phyloP scores from a whole-genome alignment of 2,797 vertebrate species.

The Pyrocephalus nanus region DNA sequence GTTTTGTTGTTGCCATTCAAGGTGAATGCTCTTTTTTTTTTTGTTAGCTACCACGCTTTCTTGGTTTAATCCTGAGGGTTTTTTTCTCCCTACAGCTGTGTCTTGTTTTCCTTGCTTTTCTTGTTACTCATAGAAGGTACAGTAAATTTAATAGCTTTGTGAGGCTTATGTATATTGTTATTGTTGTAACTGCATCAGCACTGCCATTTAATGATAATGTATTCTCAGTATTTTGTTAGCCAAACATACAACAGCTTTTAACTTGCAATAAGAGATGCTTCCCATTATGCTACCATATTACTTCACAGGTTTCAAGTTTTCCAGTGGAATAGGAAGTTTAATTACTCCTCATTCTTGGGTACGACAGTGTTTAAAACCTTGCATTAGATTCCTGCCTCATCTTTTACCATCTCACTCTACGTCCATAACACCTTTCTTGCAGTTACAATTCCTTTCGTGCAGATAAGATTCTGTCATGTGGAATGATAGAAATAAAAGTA shows the following conservation, averaged over 20 bases:
- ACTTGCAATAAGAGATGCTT: background rate
- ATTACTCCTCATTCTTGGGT: background rate
- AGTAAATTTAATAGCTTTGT: slow-evolving; percentile 4
- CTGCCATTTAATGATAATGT: slow-evolving; percentile 3
- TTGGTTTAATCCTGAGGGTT: background rate
- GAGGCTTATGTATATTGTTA: background rate
- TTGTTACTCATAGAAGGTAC: background rate
- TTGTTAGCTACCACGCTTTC: background rate
- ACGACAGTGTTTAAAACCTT: background rate
- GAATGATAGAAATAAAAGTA: slow-evolving; percentile 46
- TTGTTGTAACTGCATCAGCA: background rate
- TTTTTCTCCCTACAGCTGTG: background rate
- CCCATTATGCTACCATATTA: slow-evolving; percentile 8
- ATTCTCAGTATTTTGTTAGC: slow-evolving; percentile 21
- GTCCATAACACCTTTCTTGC: background rate
- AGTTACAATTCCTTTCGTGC: background rate
- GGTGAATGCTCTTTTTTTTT: background rate
- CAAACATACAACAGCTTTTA: slow-evolving; percentile 30
- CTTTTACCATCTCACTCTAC: background rate
- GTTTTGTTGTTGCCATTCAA: background rate
- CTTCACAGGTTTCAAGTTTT: slow-evolving; percentile 29
- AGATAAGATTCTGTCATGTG: background rate
- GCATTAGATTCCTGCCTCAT: background rate
- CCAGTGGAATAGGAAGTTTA: slow-evolving; percentile 18
- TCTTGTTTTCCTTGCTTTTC: background rate